Percentiles rank a stretch among this genome's conserved stretches.
Conservation (phyloP, 2,888 invertebrate species). For the Pollenia angustigena region DNA sequence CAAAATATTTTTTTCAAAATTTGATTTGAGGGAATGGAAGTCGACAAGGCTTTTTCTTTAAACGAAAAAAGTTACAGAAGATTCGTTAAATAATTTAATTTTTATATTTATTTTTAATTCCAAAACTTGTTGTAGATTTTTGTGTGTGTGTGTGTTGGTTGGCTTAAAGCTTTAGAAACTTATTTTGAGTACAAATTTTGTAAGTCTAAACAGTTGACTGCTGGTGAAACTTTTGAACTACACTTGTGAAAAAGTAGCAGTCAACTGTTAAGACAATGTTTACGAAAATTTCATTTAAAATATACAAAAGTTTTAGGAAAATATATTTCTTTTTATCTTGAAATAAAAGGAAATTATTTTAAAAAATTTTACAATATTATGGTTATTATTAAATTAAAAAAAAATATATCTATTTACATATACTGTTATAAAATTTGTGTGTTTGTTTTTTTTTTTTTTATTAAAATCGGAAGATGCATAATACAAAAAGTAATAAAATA, state of each 20-base stretch:
- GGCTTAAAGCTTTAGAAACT: conserved; percentile 17
- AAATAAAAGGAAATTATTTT: conserved; percentile 33
- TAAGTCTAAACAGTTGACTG: too few species aligned
- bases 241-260: too few species aligned
- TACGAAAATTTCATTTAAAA: too few species aligned
- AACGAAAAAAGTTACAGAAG: conserved; percentile 1
- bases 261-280: too few species aligned
- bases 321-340: conserved; percentile 35
- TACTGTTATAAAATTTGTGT: conserved; percentile 28
- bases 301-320: not conserved
- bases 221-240: too few species aligned
- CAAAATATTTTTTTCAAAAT: not conserved
- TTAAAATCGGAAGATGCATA: too few species aligned
- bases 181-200: not conserved
- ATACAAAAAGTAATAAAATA: not conserved
- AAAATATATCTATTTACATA: conserved; percentile 32
- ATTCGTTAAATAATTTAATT: not conserved
- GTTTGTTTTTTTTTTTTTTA: not conserved
- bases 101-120: conserved; percentile 13
- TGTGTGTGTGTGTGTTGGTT: not conserved
- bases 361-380: not conserved
- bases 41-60: conserved; percentile 18
- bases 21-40: conserved; percentile 21
- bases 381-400: conserved; percentile 6
- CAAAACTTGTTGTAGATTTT: not conserved